A percentile compares a stretch with the other conserved stretches of the same genome.
These are phyloP conservation scores for Papilio demoleus DNA, from an alignment of 2,888 invertebrate species.

Conservation along the genomic window DNA sequence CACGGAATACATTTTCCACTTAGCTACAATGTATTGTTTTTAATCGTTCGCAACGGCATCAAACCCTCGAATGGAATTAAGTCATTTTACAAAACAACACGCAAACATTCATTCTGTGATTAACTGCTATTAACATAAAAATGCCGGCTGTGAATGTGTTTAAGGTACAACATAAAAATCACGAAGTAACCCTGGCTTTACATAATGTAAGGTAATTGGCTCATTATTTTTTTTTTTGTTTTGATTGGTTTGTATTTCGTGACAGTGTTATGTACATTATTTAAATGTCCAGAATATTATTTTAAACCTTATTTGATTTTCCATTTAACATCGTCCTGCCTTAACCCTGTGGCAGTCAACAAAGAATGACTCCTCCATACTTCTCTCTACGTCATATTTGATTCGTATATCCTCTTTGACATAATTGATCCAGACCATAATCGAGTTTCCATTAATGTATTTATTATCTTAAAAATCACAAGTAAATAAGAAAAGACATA, in stretches of 20 bases:
- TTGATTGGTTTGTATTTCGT: conserved; percentile 23
- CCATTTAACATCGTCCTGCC: too few relatives aligned
- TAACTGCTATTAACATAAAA: conserved; percentile 41
- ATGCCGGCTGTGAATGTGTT: conserved; percentile 39
- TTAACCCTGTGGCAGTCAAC: too few relatives aligned
- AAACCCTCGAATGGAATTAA: conserved; percentile 42
- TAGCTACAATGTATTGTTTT: conserved; percentile 35
- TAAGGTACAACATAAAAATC: conserved; percentile 28
- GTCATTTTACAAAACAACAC: conserved; percentile 45
- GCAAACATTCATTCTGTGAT: conserved; percentile 42
- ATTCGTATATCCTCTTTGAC: too few relatives aligned
- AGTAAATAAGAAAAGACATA: too few relatives aligned
- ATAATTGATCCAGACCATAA: too few relatives aligned
- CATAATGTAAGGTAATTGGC: conserved; percentile 36
- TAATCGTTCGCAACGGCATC: conserved; percentile 35
- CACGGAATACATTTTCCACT: conserved; percentile 15
- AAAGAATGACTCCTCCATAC: too few relatives aligned
- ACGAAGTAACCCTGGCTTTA: conserved; percentile 30
- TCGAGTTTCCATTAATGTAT: too few relatives aligned
- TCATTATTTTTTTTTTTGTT: conserved; percentile 22
- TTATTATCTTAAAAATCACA: too few relatives aligned
- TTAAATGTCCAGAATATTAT: neutral
- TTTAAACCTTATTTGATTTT: neutral
- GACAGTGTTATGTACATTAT: neutral
- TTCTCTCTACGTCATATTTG: too few relatives aligned